Evolutionary conservation across 2,797 vertebrate species (phyloP).

Genomic region (Pangasius mekongensis): DNA sequence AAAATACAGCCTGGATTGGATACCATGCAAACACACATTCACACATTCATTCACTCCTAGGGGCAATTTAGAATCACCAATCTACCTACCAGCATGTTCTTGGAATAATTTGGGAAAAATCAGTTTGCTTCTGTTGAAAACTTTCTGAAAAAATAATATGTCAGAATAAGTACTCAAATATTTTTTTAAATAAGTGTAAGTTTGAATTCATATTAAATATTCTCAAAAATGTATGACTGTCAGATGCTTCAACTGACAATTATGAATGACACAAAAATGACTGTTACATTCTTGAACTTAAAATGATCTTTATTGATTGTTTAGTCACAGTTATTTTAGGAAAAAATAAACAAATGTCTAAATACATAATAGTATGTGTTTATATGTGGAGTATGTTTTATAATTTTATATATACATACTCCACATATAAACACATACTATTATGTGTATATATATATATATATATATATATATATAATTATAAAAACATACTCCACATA

Average conservation of each 20-base stretch:
- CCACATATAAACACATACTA: too few relatives aligned
- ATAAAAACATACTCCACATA: too few relatives aligned
- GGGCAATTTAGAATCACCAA: background rate
- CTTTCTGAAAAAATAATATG: background rate
- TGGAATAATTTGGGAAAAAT: background rate
- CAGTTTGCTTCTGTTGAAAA: background rate
- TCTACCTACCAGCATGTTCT: background rate
- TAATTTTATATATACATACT: too few relatives aligned
- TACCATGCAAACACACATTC: background rate
- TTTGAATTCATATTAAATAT: background rate
- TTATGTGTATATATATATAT: background rate
- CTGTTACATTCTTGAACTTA: background rate
- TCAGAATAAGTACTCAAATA: background rate
- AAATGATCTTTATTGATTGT: slow-evolving; percentile 1
- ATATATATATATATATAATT: too few relatives aligned
- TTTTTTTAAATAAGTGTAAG: background rate
- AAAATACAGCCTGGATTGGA: background rate
- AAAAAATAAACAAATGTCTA: background rate
- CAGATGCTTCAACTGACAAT: background rate
- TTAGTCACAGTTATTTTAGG: background rate
- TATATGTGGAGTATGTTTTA: too few relatives aligned
- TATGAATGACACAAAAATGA: background rate
- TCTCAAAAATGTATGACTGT: background rate
- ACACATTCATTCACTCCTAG: background rate
- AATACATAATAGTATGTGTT: too few relatives aligned